phyloP scores from a whole-genome alignment of 2,113 vertebrate genomes.

The Vulpes vulpes region DNA sequence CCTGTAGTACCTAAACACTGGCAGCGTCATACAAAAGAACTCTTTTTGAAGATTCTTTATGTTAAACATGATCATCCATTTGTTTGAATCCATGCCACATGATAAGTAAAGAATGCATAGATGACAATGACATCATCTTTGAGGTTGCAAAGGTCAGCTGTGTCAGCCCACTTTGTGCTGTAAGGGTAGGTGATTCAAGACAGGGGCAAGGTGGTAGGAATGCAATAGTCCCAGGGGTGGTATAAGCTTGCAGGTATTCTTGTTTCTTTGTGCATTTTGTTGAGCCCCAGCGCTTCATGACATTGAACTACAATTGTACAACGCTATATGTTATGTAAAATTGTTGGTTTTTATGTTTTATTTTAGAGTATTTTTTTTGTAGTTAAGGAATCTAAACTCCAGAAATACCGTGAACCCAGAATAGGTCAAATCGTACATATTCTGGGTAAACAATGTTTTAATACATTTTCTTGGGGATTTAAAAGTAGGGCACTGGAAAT shows the following conservation, averaged over 20 bases:
- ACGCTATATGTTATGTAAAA: not conserved
- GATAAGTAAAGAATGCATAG: not conserved
- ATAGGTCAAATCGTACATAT: not conserved
- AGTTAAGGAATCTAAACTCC: not conserved
- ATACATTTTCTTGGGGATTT: conserved; percentile 20
- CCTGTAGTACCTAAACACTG: not conserved
- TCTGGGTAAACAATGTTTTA: not conserved
- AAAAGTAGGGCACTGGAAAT: not conserved
- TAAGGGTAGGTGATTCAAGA: not conserved
- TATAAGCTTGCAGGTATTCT: not conserved
- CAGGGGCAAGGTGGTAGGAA: fast-evolving
- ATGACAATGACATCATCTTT: not conserved
- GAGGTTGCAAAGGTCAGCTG: not conserved
- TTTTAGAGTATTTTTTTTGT: not conserved
- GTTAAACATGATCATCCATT: not conserved
- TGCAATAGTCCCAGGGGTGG: fast-evolving
- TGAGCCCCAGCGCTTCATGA: not conserved
- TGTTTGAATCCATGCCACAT: not conserved
- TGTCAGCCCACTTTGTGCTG: not conserved
- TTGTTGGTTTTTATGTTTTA: conserved; percentile 14
- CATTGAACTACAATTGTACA: not conserved
- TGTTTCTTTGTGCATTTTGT: not conserved
- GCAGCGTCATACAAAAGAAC: not conserved
- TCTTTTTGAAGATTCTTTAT: not conserved
- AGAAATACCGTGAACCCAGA: not conserved